Conservation (phyloP, 2,797 vertebrate species). For the Hemibagrus guttatus region DNA sequence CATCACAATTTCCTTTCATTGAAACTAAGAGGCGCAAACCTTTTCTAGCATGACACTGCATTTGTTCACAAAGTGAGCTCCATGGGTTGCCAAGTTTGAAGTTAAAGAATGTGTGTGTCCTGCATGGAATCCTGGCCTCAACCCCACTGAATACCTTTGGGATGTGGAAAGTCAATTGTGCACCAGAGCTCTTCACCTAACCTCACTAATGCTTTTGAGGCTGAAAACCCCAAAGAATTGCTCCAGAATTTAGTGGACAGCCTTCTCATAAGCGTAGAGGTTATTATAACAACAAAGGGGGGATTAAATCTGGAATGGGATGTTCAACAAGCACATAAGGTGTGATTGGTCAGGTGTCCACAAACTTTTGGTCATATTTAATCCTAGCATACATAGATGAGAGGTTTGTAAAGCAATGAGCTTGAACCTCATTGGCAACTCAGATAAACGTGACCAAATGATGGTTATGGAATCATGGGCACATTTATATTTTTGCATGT, state of each 20-base stretch:
- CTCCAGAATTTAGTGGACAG: neutral
- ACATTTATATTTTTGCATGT: neutral
- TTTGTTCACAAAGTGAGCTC: neutral
- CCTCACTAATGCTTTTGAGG: neutral
- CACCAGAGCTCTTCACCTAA: neutral
- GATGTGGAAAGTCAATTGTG: neutral
- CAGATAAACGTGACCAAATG: conserved; percentile 1
- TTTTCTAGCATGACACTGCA: neutral
- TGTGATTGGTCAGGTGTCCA: neutral
- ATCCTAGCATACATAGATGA: neutral
- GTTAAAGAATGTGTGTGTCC: neutral
- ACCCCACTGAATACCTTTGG: neutral
- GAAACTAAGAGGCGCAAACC: neutral
- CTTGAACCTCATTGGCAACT: neutral
- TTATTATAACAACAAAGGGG: neutral
- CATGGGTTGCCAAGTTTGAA: neutral
- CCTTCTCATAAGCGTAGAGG: neutral
- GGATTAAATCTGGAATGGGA: neutral
- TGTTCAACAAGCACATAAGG: neutral
- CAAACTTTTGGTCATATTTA: neutral
- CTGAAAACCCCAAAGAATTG: neutral
- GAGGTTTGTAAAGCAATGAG: neutral
- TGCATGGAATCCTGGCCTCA: neutral
- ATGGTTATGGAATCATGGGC: neutral
- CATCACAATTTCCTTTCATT: neutral